Base-by-base conservation (phyloP, 1,140 invertebrate species). In the Leucophenga varia region DNA sequence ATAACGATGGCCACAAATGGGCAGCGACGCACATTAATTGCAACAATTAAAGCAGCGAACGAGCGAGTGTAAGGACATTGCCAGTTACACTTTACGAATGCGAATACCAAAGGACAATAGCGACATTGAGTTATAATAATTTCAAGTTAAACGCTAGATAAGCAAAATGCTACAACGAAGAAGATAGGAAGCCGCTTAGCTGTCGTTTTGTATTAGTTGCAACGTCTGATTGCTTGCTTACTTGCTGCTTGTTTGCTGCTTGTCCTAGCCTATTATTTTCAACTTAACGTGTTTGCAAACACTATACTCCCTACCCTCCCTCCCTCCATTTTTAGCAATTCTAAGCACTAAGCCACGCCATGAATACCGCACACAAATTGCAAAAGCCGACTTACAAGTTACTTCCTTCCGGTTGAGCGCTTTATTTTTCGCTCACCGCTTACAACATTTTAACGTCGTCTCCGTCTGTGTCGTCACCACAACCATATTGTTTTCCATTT, bases 261-360 rank as follows among this genome's bases (percentile, higher is more conserved):
- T 63, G 63, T 65, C 63, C 59, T 63, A 59, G 51, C 61, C 63
- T 63, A 65, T 65, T 65, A 65, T 65, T 67, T 65, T 67, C 63
- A 65, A 59, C 56, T 67, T 67, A 65, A 65, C 55, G 48, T 57
- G 40, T 31, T 34, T n/a, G 40, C 55, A 54, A 49, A 54, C 55
- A 18, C 14, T n/a, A n/a, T n/a, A n/a, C 54, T 57, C 43, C 47
- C 5, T 10, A 25, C 22, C 5, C 22, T 6, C 22, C 37, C 54
- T 49, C 44, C 28, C 46, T 34, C 32, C 42, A 47, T 17, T 46
- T 5, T 6, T 14, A 16, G 6, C 17, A 47, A 52, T 49, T 52
- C 22, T 25, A 25, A 25, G 10, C 16, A 43, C 42, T 17, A 7
- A 14, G 5, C 18, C 4, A n/a, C 18, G 16, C 16, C 32, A 12